Percentiles rank a stretch among this genome's conserved stretches.
phyloP scores from a whole-genome alignment of 2,797 vertebrate genomes.

The Enteromius viviparus region DNA sequence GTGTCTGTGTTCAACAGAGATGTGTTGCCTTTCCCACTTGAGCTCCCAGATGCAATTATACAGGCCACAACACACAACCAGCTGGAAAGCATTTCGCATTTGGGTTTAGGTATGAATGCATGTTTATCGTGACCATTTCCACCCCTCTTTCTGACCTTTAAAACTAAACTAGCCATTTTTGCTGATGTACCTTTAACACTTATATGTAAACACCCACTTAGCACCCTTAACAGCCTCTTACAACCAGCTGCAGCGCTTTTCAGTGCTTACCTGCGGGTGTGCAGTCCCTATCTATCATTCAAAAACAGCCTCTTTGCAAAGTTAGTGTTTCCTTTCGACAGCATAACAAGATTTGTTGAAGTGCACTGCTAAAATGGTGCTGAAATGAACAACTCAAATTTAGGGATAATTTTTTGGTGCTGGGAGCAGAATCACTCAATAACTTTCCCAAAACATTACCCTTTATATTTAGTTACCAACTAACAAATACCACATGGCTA shows the following conservation, averaged over 20 bases:
- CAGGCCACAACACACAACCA: slow-evolving; percentile 83
- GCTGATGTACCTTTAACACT: neutral
- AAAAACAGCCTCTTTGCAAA: neutral
- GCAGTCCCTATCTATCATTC: no score
- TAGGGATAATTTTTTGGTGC: neutral
- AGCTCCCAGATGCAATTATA: slow-evolving; percentile 85
- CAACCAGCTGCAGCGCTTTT: neutral
- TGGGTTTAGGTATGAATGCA: slow-evolving; percentile 82
- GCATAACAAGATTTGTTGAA: slow-evolving; percentile 3
- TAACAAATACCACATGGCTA: neutral
- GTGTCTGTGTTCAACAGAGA: slow-evolving; percentile 76
- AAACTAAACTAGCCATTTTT: slow-evolving; percentile 8
- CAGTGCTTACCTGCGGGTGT: neutral
- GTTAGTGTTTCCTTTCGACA: neutral
- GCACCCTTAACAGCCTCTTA: slow-evolving; percentile 13
- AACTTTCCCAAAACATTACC: neutral
- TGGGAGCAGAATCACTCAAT: neutral
- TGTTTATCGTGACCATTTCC: neutral
- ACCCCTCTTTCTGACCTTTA: neutral
- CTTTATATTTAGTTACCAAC: neutral
- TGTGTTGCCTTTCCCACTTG: slow-evolving; percentile 84
- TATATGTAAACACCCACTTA: slow-evolving; percentile 33
- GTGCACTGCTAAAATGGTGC: slow-evolving; percentile 4
- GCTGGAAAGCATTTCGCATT: slow-evolving; percentile 88
- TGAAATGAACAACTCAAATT: slow-evolving; percentile 16